Conservation (phyloP, 1,140 invertebrate species). For the Drosophila athabasca region DNA sequence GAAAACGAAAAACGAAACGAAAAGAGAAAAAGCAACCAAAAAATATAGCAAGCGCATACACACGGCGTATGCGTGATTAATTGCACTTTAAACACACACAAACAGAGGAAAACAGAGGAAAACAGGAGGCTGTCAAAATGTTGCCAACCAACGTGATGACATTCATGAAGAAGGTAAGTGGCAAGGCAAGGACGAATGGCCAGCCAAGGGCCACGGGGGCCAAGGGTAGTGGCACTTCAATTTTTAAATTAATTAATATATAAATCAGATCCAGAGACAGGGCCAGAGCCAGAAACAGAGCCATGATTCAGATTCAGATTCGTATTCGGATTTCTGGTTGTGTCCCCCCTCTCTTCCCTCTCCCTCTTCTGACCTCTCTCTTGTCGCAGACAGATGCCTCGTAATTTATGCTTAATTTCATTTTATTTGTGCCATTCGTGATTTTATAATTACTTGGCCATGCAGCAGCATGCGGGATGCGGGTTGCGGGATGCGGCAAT, state of each 20-base stretch:
- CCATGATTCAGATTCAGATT: not conserved
- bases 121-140: constrained; percentile 85
- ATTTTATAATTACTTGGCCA: constrained; percentile 52
- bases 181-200: constrained; percentile 7
- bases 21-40: constrained; percentile 22
- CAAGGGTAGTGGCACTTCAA: constrained; percentile 21
- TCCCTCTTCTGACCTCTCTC: not conserved
- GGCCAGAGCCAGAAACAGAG: not conserved
- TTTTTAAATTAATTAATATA: constrained; percentile 50
- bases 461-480: not conserved
- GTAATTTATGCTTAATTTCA: constrained; percentile 71
- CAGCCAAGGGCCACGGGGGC: not conserved
- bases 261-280: constrained; percentile 37
- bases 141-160: constrained; percentile 92
- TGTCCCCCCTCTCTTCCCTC: not conserved
- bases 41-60: constrained; percentile 13
- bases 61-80: constrained; percentile 73
- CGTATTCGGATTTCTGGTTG: not conserved
- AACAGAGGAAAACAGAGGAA: constrained; percentile 1
- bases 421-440: constrained; percentile 48
- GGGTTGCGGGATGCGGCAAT: too few species aligned
- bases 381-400: constrained; percentile 56
- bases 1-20: constrained; percentile 28
- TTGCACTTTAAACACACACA: constrained; percentile 68
- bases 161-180: constrained; percentile 91